These are phyloP conservation scores for Euura saliciscinereae DNA, from an alignment of 1,140 invertebrate species.

Conservation along the genomic window DNA sequence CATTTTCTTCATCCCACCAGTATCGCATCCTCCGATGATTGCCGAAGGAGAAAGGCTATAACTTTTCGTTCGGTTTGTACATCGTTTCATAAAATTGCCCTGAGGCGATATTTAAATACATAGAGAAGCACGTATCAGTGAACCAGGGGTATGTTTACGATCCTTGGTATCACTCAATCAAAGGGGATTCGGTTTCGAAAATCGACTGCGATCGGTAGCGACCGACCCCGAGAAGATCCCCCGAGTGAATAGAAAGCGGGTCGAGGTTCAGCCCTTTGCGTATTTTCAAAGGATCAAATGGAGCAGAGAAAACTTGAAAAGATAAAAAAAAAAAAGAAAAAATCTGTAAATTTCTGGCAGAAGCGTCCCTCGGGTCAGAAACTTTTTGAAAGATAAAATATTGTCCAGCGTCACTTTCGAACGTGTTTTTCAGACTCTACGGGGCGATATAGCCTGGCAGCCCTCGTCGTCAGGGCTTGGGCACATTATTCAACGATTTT, in stretches of 20 bases:
- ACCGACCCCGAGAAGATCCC: not conserved
- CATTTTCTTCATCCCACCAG: too few species aligned
- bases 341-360: not conserved
- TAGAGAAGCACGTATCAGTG: not conserved
- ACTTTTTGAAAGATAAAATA: constrained; percentile 3
- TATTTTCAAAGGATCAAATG: not conserved
- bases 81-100: not conserved
- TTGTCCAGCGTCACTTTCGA: not conserved
- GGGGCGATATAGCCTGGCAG: not conserved
- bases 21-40: too few species aligned
- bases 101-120: not conserved
- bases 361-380: not conserved
- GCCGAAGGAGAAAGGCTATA: too few species aligned
- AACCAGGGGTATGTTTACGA: not conserved
- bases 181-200: not conserved
- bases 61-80: not conserved
- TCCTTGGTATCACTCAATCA: not conserved
- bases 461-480: constrained; percentile 3
- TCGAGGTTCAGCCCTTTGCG: not conserved
- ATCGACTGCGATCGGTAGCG: not conserved
- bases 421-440: too few species aligned
- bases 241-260: not conserved
- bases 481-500: not conserved
- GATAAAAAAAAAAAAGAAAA: not conserved
- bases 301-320: not conserved